These are phyloP conservation scores for Phortica variegata DNA, from an alignment of 1,140 invertebrate species.

Conservation along the genomic window DNA sequence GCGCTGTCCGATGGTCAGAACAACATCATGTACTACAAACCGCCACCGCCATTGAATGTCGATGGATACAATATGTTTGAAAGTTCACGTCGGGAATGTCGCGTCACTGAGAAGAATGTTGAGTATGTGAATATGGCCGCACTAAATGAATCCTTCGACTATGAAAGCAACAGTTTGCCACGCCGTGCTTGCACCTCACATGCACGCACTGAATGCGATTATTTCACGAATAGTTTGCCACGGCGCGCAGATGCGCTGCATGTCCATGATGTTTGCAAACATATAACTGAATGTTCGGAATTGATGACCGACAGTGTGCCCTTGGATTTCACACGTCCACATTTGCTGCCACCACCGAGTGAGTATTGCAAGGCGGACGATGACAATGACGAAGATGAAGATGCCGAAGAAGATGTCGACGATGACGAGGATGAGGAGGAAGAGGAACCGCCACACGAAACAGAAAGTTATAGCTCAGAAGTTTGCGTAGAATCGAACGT, in stretches of 20 bases:
- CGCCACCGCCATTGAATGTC: slow-evolving; percentile 36
- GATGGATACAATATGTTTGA: slow-evolving; percentile 34
- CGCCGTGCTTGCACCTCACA: slow-evolving; percentile 44
- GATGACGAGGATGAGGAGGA: slow-evolving; percentile 32
- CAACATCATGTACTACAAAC: slow-evolving; percentile 51
- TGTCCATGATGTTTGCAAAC: slow-evolving; percentile 44
- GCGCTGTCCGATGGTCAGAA: slow-evolving; percentile 43
- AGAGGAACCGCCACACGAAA: slow-evolving; percentile 15
- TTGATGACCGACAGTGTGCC: slow-evolving; percentile 37
- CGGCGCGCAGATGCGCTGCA: slow-evolving; percentile 31
- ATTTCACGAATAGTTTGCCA: slow-evolving; percentile 48
- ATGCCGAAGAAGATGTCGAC: slow-evolving; percentile 60
- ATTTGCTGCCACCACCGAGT: slow-evolving; percentile 43
- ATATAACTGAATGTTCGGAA: slow-evolving; percentile 47
- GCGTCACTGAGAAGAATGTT: slow-evolving; percentile 28
- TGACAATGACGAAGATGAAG: slow-evolving; percentile 26
- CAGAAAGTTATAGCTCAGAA: slow-evolving; percentile 39
- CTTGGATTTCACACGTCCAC: slow-evolving; percentile 40
- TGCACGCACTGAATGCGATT: slow-evolving; percentile 39
- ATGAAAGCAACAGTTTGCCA: slow-evolving; percentile 52
- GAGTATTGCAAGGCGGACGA: slow-evolving; percentile 47
- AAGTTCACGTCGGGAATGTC: slow-evolving; percentile 3
- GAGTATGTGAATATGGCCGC: slow-evolving; percentile 42
- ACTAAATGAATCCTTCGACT: slow-evolving; percentile 45
- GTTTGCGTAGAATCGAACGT: slow-evolving; percentile 26